These are phyloP conservation scores for Drosophila maculinotata DNA, from an alignment of 2,888 invertebrate species.

Conservation along the genomic window DNA sequence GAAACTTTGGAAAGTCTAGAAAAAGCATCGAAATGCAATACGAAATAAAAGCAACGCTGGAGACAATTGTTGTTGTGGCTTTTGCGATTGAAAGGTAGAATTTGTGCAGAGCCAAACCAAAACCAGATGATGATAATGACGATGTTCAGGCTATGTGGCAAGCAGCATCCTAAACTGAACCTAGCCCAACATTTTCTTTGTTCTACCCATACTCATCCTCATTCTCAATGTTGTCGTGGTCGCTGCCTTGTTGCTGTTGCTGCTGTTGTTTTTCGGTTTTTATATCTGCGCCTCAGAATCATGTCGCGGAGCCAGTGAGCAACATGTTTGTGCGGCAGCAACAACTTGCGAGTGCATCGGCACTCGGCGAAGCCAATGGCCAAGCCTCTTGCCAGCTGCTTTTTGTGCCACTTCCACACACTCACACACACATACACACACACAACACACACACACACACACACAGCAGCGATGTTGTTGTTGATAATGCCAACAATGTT, in stretches of 20 bases:
- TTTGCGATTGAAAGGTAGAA: conserved; percentile 29
- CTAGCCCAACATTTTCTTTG: conserved; percentile 74
- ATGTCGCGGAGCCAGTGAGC: conserved; percentile 78
- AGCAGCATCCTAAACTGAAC: conserved; percentile 54
- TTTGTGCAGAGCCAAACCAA: conserved; percentile 50
- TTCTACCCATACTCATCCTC: conserved; percentile 35
- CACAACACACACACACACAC: conserved; percentile 21
- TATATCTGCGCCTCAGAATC: conserved; percentile 75
- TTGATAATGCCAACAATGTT: conserved; percentile 54
- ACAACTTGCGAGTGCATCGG: conserved; percentile 64
- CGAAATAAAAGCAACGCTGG: not conserved
- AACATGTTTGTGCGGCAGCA: conserved; percentile 74
- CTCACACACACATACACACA: conserved; percentile 18
- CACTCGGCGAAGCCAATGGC: conserved; percentile 65
- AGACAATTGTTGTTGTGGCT: conserved; percentile 38
- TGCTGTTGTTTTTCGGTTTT: conserved; percentile 47
- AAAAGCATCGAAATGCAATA: too few relatives aligned
- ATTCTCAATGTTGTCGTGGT: conserved; percentile 17
- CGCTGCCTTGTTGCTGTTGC: conserved; percentile 20
- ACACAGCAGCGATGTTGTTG: conserved; percentile 45
- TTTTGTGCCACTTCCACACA: conserved; percentile 64
- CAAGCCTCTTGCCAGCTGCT: conserved; percentile 68
- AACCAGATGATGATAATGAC: conserved; percentile 72
- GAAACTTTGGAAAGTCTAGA: too few relatives aligned
- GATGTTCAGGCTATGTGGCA: conserved; percentile 47